Percentiles rank a stretch among this genome's conserved stretches.
Conservation (phyloP, 2,888 invertebrate species). For the Eledone cirrhosa region DNA sequence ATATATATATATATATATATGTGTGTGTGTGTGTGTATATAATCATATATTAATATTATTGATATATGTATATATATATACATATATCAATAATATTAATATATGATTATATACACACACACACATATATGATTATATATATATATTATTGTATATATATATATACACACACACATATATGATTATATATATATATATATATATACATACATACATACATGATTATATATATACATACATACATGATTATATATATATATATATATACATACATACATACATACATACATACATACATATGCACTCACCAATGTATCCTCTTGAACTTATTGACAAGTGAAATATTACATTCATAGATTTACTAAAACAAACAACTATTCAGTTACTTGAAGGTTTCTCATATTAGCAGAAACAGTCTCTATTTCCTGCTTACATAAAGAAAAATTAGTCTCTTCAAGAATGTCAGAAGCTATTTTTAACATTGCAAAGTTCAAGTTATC, state of each 20-base stretch:
- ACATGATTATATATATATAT: not conserved
- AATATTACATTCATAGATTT: too few relatives aligned
- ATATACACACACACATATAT: not conserved
- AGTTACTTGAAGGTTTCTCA: conserved; percentile 56
- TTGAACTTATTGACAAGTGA: too few relatives aligned
- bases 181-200: not conserved
- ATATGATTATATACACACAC: not conserved
- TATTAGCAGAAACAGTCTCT: conserved; percentile 52
- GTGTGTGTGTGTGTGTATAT: not conserved
- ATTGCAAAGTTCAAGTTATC: conserved; percentile 58
- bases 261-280: not conserved
- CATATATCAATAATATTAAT: not conserved
- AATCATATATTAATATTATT: not conserved
- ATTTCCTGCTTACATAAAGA: conserved; percentile 47
- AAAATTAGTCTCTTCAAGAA: conserved; percentile 36
- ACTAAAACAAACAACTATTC: conserved; percentile 30
- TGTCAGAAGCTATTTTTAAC: conserved; percentile 45
- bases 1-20: not conserved
- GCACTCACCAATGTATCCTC: not conserved
- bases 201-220: not conserved
- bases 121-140: not conserved
- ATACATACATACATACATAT: not conserved
- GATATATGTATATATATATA: not conserved
- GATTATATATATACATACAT: not conserved
- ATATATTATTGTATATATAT: not conserved